Base-by-base conservation (phyloP, 2,797 vertebrate species). In the Chelon auratus region DNA sequence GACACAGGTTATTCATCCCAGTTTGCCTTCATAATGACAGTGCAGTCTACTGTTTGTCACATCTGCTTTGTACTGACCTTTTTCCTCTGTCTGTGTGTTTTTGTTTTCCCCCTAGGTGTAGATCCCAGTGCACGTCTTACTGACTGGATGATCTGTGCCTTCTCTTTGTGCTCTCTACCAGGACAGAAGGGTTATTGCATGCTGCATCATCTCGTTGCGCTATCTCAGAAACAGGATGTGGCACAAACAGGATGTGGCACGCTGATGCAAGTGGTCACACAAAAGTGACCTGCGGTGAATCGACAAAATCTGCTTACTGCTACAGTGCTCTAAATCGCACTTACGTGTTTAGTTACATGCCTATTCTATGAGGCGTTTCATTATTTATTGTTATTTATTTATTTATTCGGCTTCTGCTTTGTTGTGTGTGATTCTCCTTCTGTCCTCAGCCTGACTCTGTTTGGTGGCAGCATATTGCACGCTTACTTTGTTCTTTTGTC, bases 391-490 rank as follows among this genome's bases (percentile, higher is more conserved):
- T 30, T 22, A 51, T 56, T 26, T 56, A 59, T 65, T 67, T 67
- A 59, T 65, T 68, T 65, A 59, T 72, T 47, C 63, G 48, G 22
- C 22, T 36, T 7, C 48, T 7, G 43, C 40, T 42, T 80, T 70
- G 37, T 68, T 85, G 43, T 45, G 9, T 56, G 17, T 45, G 66
- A 64, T 50, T 68, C 60, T 60, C 70, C 50, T 57, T 60, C 45
- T 74, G 62, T 68, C 65, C 59, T 37, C 64, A 83, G 59, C 66
- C 75, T 60, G 83, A 75, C 77, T 63, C 63, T 80, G 72, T 75
- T 71, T 42, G 68, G 75, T 52, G 13, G 79, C 54, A 76, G 78
- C 87, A 81, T 86, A 33, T 8, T 87, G 77, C 86, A 86, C 58
- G 80, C 85, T 87, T 81, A 69, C 69, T 84, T 89, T 50, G 62